These are phyloP conservation scores for Metellina segmentata DNA, from an alignment of 2,888 invertebrate genomes.

Conservation along the genomic window DNA sequence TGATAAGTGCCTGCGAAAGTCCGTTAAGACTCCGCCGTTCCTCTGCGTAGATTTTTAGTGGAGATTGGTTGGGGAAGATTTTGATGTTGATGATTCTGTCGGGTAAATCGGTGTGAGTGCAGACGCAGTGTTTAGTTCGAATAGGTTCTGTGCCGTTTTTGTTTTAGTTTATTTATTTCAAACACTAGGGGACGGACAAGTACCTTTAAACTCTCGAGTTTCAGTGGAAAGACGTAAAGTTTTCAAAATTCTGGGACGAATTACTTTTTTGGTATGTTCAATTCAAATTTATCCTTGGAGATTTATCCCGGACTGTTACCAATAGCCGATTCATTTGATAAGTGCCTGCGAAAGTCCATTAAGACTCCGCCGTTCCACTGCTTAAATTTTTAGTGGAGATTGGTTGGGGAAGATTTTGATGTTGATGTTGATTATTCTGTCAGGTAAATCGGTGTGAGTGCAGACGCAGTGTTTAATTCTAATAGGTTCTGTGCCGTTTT, in stretches of 20 bases:
- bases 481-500: too few species aligned
- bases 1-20: conserved; percentile 17
- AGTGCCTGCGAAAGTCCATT: conserved; percentile 17
- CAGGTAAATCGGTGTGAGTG: background rate
- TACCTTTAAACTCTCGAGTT: too few species aligned
- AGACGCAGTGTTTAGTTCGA: too few species aligned
- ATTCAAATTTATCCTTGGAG: too few species aligned
- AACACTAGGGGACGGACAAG: too few species aligned
- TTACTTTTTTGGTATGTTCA: too few species aligned
- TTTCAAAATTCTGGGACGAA: too few species aligned
- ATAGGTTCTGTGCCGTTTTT: too few species aligned
- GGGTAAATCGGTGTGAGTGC: background rate
- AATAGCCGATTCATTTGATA: conserved; percentile 55
- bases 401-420: background rate
- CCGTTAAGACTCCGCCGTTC: conserved; percentile 16
- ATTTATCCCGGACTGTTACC: too few species aligned
- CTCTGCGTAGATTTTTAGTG: background rate
- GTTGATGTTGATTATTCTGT: background rate
- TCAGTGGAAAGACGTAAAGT: too few species aligned
- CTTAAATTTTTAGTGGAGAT: background rate
- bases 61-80: background rate
- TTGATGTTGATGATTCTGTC: background rate
- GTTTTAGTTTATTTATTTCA: too few species aligned
- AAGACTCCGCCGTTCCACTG: background rate
- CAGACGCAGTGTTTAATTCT: too few species aligned